Evolutionary conservation across 2,797 vertebrate genomes (phyloP).

Genomic region (Triplophysa bombifrons): DNA sequence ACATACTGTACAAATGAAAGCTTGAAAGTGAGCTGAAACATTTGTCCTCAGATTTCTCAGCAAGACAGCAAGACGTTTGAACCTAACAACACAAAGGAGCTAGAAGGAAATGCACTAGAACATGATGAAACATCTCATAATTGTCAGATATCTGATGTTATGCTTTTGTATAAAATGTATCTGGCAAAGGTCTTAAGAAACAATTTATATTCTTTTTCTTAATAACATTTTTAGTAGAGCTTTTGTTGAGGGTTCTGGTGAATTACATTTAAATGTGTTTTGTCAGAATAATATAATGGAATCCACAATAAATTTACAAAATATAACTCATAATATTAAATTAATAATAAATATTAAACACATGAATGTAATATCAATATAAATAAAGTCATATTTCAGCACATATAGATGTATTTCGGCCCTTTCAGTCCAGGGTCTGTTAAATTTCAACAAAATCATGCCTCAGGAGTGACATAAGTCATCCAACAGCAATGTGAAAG

Average conservation of each 20-base stretch:
- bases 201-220: not conserved
- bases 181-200: not conserved
- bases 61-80: not conserved
- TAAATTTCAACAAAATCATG: no score
- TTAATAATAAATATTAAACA: no score
- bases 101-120: not conserved
- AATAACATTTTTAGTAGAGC: not conserved
- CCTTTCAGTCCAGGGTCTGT: no score
- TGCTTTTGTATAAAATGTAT: not conserved
- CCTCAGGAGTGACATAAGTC: no score
- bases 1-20: not conserved
- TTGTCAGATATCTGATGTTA: not conserved
- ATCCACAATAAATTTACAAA: no score
- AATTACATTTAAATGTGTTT: not conserved
- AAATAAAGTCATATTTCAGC: no score
- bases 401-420: no score
- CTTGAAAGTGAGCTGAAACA: not conserved
- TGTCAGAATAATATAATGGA: not conserved
- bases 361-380: no score
- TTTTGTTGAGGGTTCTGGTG: not conserved
- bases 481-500: no score
- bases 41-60: not conserved
- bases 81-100: not conserved
- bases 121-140: not conserved
- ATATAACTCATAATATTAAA: no score